Base-by-base conservation (phyloP, 2,113 vertebrate genomes). In the Dromaius novaehollandiae region DNA sequence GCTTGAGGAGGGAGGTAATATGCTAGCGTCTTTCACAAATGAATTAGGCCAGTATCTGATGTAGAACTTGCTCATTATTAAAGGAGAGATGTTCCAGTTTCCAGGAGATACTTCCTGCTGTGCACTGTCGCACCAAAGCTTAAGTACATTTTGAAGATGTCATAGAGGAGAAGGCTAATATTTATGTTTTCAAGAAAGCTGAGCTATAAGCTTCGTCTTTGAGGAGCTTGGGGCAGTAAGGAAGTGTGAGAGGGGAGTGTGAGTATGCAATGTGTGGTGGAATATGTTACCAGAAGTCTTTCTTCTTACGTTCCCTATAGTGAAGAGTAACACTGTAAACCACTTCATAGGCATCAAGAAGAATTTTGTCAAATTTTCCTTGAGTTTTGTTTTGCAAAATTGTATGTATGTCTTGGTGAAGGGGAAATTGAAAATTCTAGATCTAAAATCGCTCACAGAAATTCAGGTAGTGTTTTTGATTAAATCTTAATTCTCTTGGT, bases 401-500 rank as follows among this genome's bases (percentile, higher is more conserved):
- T 40, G 53, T 82, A 82, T 38, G 1, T 81, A 78, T 17, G 60
- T 71, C 71, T 89, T 84, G 34, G 25, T 89, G 63, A 94, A 96
- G 90, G 70, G 32, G 58, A 95, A 95, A 65, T 65, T 63, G 78
- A 50, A 93, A 96, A 81, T 92, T 93, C 50, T 93, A 75, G 46
- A 82, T 95, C 50, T 95, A 69, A 48, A 86, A 80, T 79, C 22
- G 21, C 95, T 96, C 86, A 78, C 95, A 89, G 68, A 73, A 70
- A 84, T 95, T 96, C 69, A 90, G 55, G n/a, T 88, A 58, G 17
- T 94, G 24, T 10, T 89, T 97, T 89, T 95, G 22, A 95, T 88
- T 97, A 95, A 75, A 83, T 97, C 84, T 82, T 94, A 86, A 90
- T 91, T 97, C 60, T 94, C 13, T 74, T 94, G 55, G 56, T 74